These are phyloP conservation scores for human DNA, from an alignment of 2,113 vertebrate genomes.

Conservation along the genomic window GRCh38 chr15:64282501-64283000, in stretches of 20 bases:
- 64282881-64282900: background rate
- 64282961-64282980: background rate
- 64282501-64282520: too few species aligned
- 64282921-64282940: background rate
- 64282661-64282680: background rate
- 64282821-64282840: background rate
- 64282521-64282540: background rate
- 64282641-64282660: background rate
- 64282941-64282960: background rate
- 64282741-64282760: background rate
- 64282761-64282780: background rate
- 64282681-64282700: background rate
- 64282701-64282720: background rate
- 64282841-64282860: background rate
- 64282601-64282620: background rate
- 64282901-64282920: background rate
- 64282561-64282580: background rate
- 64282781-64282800: background rate
- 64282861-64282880: background rate
- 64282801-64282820: background rate
- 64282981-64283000: too few species aligned
- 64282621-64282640: background rate
- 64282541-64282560: background rate
- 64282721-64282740: background rate
- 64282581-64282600: background rate